Evolutionary conservation across 2,797 vertebrate species (phyloP), one percentile per base, ranked within the genome.

Genomic region (Pteronotus mesoamericanus): DNA sequence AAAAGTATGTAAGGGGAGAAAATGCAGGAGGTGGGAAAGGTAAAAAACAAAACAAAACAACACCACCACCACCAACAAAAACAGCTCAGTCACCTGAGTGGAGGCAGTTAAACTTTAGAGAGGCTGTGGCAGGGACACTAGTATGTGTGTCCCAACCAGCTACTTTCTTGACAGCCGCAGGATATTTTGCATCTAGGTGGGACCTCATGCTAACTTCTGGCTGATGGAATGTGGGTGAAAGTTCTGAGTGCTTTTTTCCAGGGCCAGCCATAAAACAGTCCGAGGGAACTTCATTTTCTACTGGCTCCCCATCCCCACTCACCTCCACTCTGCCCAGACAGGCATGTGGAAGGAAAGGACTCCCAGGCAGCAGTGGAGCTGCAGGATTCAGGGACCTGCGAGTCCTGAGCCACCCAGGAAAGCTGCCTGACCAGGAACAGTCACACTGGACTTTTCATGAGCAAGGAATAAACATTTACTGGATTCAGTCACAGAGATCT

Each of bases 91-190:
- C n/a, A n/a, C n/a, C n/a, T n/a, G n/a, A n/a, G n/a, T n/a, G n/a
- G n/a, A n/a, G n/a, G n/a, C n/a, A n/a, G n/a, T n/a, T n/a, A n/a
- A n/a, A n/a, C n/a, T n/a, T n/a, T n/a, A n/a, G n/a, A n/a, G n/a
- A n/a, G n/a, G n/a, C n/a, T 22, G 1, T 3, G 6, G 21, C 26
- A 86, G 29, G 16, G 3, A 51, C 0, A 10, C 9, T 1, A 14
- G 24, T 14, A 8, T 1, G 0, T 6, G 39, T 11, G 9, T 9
- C 26, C 34, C 48, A 34, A 42, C 12, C 34, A 26, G 42, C 22
- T 46, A 14, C 82, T 39, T 94, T 79, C 22, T 48, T 37, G 9
- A 53, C 5, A 18, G 61, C 26, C 39, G 48, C n/a, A 16, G 14
- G 32, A 6, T 24, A 46, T 14, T 19, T 15, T 53, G 6, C 19